phyloP scores from a whole-genome alignment of 2,113 vertebrate genomes.

The Riparia riparia region DNA sequence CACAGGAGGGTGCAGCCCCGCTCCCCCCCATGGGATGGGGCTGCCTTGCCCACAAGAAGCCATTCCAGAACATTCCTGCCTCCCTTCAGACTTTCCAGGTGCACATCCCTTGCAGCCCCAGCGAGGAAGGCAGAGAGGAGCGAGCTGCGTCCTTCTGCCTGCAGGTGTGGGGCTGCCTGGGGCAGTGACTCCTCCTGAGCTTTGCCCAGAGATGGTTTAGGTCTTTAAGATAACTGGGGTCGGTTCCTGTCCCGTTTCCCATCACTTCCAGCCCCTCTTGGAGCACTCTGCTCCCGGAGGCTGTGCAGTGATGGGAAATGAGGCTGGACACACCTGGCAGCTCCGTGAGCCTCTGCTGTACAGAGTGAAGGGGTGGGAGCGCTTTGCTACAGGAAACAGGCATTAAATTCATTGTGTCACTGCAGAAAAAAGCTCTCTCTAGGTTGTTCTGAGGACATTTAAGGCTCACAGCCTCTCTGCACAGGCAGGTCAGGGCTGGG shows the following conservation, averaged over 20 bases:
- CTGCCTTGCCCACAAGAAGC: background rate
- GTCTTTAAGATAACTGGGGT: too few species aligned
- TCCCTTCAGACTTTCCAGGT: background rate
- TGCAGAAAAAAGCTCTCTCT: background rate
- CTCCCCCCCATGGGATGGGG: accelerated
- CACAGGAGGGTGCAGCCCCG: accelerated
- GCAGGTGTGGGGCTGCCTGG: background rate
- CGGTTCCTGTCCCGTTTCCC: background rate
- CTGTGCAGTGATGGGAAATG: background rate
- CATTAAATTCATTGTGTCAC: background rate
- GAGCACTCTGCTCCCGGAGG: background rate
- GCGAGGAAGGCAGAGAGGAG: accelerated
- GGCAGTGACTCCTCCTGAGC: background rate
- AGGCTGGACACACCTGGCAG: background rate
- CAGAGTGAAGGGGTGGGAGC: accelerated
- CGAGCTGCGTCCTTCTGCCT: background rate
- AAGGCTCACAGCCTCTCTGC: background rate
- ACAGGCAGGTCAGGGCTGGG: background rate
- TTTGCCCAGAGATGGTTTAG: background rate
- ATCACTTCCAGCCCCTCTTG: background rate
- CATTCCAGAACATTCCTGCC: background rate
- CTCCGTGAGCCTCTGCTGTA: background rate
- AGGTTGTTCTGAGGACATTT: background rate
- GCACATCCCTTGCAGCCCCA: background rate
- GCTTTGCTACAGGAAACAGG: background rate